Conservation (phyloP, 2,888 invertebrate genomes). For the Hirtodrosophila duncani region DNA sequence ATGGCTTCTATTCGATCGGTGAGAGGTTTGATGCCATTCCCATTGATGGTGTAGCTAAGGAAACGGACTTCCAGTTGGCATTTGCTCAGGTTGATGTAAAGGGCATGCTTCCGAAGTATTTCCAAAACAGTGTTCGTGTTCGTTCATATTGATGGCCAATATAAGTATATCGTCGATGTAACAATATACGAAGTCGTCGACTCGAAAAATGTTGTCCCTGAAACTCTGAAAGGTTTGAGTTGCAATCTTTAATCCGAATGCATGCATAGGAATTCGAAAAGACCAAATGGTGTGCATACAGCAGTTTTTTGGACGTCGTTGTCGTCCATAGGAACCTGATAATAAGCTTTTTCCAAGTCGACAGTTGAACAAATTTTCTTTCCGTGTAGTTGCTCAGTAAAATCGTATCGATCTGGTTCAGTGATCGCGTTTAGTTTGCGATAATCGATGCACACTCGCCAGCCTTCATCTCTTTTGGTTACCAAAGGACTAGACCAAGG, state of each 20-base stretch:
- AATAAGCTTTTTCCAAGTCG: not conserved
- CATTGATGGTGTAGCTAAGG: too few relatives aligned
- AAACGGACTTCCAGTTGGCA: too few relatives aligned
- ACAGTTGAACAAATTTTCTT: not conserved
- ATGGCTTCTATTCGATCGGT: too few relatives aligned
- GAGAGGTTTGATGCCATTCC: too few relatives aligned
- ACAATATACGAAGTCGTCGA: too few relatives aligned
- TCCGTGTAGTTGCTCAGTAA: not conserved
- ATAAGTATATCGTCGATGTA: not conserved
- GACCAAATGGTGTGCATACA: not conserved
- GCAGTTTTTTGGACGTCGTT: conserved; percentile 1
- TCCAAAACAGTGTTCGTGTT: too few relatives aligned
- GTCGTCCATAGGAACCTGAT: not conserved
- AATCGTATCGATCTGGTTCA: not conserved
- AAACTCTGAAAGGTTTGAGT: conserved; percentile 1
- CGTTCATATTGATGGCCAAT: too few relatives aligned
- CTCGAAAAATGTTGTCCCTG: not conserved
- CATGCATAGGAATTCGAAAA: conserved; percentile 1
- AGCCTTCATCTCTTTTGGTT: too few relatives aligned
- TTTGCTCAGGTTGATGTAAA: too few relatives aligned
- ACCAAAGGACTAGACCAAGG: not conserved
- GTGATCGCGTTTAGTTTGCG: not conserved
- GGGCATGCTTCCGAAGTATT: too few relatives aligned
- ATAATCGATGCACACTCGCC: not conserved
- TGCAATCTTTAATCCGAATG: conserved; percentile 1